Conservation (phyloP, 1,140 invertebrate species). For the Teleogryllus occipitalis region DNA sequence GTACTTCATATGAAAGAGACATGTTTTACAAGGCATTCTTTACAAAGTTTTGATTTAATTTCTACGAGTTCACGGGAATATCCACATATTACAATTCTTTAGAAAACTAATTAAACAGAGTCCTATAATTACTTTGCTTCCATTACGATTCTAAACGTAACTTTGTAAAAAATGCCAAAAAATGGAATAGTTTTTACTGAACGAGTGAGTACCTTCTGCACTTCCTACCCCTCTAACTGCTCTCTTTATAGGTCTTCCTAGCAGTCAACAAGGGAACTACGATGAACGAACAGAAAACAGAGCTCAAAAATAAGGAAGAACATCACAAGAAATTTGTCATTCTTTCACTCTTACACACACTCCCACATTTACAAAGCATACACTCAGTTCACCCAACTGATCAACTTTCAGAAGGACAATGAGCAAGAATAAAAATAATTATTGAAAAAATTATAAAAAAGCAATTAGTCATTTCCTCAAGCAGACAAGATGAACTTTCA, state of each 20-base stretch:
- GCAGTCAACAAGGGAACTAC: not conserved
- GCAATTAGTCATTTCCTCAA: no score
- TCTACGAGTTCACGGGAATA: not conserved
- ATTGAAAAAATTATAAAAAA: no score
- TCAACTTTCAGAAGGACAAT: no score
- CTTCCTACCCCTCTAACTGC: slow-evolving; percentile 3
- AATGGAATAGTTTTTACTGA: not conserved
- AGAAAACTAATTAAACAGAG: not conserved
- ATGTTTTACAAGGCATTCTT: not conserved
- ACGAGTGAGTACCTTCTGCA: not conserved
- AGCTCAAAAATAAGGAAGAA: not conserved
- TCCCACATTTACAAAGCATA: no score
- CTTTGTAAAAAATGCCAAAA: not conserved
- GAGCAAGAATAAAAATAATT: no score
- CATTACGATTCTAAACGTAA: not conserved
- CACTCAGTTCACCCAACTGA: no score
- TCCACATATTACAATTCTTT: not conserved
- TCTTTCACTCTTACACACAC: not conserved
- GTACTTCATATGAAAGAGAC: not conserved
- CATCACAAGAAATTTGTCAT: not conserved
- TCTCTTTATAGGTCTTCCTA: slow-evolving; percentile 4
- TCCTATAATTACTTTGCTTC: no score
- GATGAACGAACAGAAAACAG: not conserved
- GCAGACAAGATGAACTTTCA: no score
- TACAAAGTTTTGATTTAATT: not conserved